Evolutionary conservation across 1,140 invertebrate genomes (phyloP).

Genomic region (Papilio dardanus): DNA sequence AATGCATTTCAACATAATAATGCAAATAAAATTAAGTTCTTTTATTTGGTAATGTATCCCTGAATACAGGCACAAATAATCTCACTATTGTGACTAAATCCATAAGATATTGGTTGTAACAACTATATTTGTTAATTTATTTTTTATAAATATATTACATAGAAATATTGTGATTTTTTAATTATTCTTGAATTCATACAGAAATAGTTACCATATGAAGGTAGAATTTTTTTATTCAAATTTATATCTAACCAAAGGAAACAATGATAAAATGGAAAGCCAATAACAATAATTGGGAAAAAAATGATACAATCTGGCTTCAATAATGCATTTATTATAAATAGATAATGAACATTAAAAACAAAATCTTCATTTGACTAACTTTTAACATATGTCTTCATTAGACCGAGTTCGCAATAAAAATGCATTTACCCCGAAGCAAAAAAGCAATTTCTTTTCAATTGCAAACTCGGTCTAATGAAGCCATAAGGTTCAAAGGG

Average conservation of each 20-base stretch:
- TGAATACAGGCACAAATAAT: too few relatives aligned
- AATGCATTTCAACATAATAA: too few relatives aligned
- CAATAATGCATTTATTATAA: constrained; percentile 1
- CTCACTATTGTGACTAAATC: background rate
- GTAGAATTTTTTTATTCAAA: background rate
- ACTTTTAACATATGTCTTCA: too few relatives aligned
- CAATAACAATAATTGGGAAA: background rate
- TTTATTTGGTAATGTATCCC: too few relatives aligned
- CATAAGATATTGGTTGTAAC: too few relatives aligned
- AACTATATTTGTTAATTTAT: background rate
- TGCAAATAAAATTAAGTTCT: background rate
- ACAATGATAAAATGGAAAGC: background rate
- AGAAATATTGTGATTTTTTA: background rate
- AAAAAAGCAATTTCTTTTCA: too few relatives aligned
- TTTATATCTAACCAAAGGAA: background rate
- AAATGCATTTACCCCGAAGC: too few relatives aligned
- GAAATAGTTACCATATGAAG: too few relatives aligned
- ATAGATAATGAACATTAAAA: background rate
- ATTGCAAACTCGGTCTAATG: too few relatives aligned
- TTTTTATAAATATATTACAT: constrained; percentile 1
- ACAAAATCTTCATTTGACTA: background rate
- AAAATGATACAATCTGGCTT: background rate
- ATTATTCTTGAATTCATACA: background rate
- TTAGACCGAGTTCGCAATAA: too few relatives aligned
- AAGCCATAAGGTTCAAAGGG: too few relatives aligned